Evolutionary conservation across 35 echinoderm and acorn worm species (phyloP).

Genomic region (Nesometra sesokonis): DNA sequence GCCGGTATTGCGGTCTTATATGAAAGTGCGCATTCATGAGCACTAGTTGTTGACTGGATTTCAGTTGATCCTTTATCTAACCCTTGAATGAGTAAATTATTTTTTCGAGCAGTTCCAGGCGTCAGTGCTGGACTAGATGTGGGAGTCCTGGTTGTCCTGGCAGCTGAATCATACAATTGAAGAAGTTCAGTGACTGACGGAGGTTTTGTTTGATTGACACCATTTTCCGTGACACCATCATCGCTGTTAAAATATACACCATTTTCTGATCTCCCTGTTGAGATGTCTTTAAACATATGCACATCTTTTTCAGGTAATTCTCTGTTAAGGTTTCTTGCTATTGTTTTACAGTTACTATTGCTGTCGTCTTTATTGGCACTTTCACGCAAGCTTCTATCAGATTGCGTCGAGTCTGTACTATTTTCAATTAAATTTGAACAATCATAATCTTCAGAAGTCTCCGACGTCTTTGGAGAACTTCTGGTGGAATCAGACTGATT

Average conservation of each 20-base stretch:
- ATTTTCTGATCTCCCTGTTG: not conserved
- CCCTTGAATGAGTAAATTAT: not conserved
- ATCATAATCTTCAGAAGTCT: not conserved
- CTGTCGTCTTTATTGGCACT: not conserved
- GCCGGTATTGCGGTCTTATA: not conserved
- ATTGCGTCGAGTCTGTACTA: not conserved
- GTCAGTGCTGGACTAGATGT: not conserved
- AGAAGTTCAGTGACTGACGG: not conserved
- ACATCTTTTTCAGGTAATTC: not conserved
- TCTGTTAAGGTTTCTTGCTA: not conserved
- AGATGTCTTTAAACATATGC: not conserved
- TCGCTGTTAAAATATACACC: not conserved
- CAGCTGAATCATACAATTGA: not conserved
- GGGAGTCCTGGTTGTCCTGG: not conserved
- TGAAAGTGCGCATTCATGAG: not conserved
- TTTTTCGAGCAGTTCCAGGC: not conserved
- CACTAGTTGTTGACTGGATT: not conserved
- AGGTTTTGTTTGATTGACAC: not conserved
- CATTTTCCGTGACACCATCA: not conserved
- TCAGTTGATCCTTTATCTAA: not conserved
- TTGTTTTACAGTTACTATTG: not conserved
- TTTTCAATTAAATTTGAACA: not conserved
- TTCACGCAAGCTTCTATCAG: not conserved
- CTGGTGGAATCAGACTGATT: not conserved
- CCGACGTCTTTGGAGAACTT: not conserved